phyloP scores from a whole-genome alignment of 2,888 invertebrate genomes.

The Noctua janthina region DNA sequence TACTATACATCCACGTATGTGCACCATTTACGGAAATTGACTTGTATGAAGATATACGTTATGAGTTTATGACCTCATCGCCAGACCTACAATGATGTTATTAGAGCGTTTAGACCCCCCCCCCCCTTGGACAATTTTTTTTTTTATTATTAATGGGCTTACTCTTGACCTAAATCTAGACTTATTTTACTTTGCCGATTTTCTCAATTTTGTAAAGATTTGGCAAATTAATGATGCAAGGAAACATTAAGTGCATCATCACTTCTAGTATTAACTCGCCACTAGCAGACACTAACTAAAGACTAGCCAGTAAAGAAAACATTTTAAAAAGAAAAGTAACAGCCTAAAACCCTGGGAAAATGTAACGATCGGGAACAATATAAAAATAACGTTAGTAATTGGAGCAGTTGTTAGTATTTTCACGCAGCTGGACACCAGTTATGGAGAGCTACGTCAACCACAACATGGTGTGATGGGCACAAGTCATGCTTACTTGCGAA shows the following conservation, averaged over 20 bases:
- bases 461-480: background rate
- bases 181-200: background rate
- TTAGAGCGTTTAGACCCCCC: background rate
- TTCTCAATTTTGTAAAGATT: background rate
- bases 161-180: background rate
- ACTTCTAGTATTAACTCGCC: background rate
- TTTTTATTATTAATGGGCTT: too few species aligned
- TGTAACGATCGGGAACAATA: background rate
- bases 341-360: background rate
- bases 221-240: slow-evolving; percentile 1
- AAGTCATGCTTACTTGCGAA: background rate
- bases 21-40: background rate
- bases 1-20: slow-evolving; percentile 1
- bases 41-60: background rate
- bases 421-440: slow-evolving; percentile 13
- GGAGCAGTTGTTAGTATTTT: slow-evolving; percentile 13
- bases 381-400: background rate
- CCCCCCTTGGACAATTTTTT: too few species aligned
- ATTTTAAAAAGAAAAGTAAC: slow-evolving; percentile 12
- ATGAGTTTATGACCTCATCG: background rate
- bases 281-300: background rate
- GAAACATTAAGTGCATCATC: background rate
- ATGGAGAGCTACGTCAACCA: slow-evolving; percentile 27
- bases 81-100: background rate
- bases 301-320: background rate